Base-by-base conservation (phyloP, 2,113 vertebrate genomes). In the Chaetops frenatus region DNA sequence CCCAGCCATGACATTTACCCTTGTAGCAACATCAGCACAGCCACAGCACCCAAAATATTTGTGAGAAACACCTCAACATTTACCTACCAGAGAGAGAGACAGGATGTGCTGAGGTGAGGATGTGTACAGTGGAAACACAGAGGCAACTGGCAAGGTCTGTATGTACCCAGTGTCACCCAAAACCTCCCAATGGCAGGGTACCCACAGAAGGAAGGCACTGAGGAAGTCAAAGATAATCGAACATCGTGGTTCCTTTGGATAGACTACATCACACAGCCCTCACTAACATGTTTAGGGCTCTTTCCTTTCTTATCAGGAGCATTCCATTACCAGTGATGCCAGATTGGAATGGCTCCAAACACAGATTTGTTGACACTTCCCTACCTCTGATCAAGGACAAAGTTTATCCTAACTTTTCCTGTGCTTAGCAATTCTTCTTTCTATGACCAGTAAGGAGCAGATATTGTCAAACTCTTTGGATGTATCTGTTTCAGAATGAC, bases 151-250 rank as follows among this genome's bases (percentile, higher is more conserved):
- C 22, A 47, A 58, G 15, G n/a, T 47, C 53, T 60, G 3, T 11
- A 8, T 3, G 11, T 17, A 16, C 11, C 27, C 58, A 58, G 35
- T 13, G 22, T 6, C 66, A 62, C 5, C 2, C 58, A 69, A 72
- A 54, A 22, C 11, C 25, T 58, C 38, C 7, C 35, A 60, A 6
- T 31, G 31, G 33, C 2, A n/a, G 16, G 18, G 17, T 33, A 79
- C 38, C n/a, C 36, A 8, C 0, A 0, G 31, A 45, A 56, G 0
- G 22, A 45, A 65, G 16, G 36, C 50, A 45, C 31, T 74, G 40
- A 35, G 81, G 69, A 38, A 54, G 7, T 12, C 45, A 73, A 61
- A 57, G n/a, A 27, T 16, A 58, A 71, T 11, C 0, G 3, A 71
- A 38, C 35, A 31, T 20, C 0, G 0, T 10, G 10, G 33, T 11